Evolutionary conservation across 1,140 invertebrate species (phyloP).

Genomic region (Coptotermes formosanus): DNA sequence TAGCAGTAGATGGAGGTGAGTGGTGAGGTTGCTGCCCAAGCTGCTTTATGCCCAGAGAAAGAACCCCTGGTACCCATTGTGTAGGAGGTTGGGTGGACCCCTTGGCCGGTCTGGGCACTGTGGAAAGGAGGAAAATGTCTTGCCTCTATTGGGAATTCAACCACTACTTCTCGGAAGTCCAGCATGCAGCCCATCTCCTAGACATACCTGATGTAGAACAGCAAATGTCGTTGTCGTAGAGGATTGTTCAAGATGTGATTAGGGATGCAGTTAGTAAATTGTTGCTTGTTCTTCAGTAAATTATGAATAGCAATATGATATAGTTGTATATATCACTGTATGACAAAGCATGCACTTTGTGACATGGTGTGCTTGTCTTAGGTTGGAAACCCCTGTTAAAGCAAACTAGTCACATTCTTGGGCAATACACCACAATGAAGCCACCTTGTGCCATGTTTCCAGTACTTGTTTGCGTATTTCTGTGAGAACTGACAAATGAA

Average conservation of each 20-base stretch:
- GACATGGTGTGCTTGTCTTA: not conserved
- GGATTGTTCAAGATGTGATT: not conserved
- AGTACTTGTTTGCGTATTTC: not conserved
- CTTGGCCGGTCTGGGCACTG: too few relatives aligned
- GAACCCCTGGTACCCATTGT: too few relatives aligned
- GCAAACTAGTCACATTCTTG: not conserved
- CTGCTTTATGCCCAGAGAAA: too few relatives aligned
- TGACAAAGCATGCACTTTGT: not conserved
- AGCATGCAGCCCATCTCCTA: not conserved
- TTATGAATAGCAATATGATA: not conserved
- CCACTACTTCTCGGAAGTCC: too few relatives aligned
- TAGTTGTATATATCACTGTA: not conserved
- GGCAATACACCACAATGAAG: not conserved
- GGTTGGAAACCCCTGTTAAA: not conserved
- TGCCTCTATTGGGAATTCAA: too few relatives aligned
- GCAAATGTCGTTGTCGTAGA: not conserved
- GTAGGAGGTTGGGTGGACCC: too few relatives aligned
- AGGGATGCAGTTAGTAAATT: not conserved
- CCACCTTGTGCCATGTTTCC: constrained; percentile 13
- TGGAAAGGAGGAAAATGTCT: too few relatives aligned
- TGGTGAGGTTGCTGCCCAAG: too few relatives aligned
- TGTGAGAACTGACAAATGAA: too few relatives aligned
- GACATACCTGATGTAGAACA: not conserved
- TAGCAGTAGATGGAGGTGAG: too few relatives aligned
- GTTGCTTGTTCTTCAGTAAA: not conserved